These are phyloP conservation scores for Poecilobothrus nobilitatus DNA, from an alignment of 2,888 invertebrate genomes.

Conservation along the genomic window DNA sequence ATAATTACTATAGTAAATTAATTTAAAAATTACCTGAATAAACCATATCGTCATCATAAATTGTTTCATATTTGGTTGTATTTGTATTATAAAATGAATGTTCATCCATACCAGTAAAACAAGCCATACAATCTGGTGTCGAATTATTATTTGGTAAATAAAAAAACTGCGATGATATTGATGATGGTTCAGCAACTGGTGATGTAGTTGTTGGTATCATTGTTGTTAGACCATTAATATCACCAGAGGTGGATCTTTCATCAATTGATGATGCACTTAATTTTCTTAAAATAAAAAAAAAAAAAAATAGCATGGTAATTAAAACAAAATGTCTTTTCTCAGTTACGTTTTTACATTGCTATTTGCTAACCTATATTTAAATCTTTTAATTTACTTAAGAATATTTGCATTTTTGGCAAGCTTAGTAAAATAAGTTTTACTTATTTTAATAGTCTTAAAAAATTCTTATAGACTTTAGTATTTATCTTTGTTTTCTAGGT, in stretches of 20 bases:
- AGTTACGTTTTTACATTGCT: no score
- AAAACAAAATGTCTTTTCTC: no score
- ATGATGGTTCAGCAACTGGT: slow-evolving; percentile 44
- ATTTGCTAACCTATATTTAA: no score
- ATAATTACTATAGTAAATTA: no score
- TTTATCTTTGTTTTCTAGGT: no score
- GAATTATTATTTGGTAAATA: slow-evolving; percentile 47
- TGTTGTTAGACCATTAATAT: background rate
- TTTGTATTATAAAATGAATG: slow-evolving; percentile 23
- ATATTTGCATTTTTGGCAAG: no score
- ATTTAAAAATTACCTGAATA: slow-evolving; percentile 21
- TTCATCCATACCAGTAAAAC: slow-evolving; percentile 25
- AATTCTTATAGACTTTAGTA: no score
- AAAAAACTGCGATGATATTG: slow-evolving; percentile 40
- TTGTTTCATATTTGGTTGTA: slow-evolving; percentile 22
- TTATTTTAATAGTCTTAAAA: no score
- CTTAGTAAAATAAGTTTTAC: no score
- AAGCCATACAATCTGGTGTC: slow-evolving; percentile 22
- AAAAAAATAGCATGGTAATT: no score
- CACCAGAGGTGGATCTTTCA: slow-evolving; percentile 45
- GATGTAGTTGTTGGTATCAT: background rate
- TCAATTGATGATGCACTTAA: slow-evolving; percentile 42
- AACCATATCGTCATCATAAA: slow-evolving; percentile 21
- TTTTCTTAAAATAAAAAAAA: slow-evolving; percentile 18
- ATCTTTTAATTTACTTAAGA: no score